These are phyloP conservation scores for Tribolium madens DNA, from an alignment of 1,140 invertebrate species.

Conservation along the genomic window DNA sequence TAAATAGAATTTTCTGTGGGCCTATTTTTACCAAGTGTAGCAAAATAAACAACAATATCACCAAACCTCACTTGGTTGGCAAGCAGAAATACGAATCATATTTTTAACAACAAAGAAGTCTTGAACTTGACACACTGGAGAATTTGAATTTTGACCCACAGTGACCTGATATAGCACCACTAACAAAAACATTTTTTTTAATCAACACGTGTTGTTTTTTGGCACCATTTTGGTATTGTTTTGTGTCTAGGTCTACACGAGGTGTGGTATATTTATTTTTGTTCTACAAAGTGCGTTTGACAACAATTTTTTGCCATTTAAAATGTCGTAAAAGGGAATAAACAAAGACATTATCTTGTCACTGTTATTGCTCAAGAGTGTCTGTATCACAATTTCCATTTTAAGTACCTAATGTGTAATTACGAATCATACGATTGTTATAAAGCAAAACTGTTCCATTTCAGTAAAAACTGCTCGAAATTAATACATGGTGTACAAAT, in stretches of 20 bases:
- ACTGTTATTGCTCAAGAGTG: not conserved
- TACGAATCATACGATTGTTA: not conserved
- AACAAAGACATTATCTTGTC: not conserved
- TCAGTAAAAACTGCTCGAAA: too few relatives aligned
- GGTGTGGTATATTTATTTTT: not conserved
- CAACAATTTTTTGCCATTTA: not conserved
- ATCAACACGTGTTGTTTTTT: not conserved
- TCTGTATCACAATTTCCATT: not conserved
- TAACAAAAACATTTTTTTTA: not conserved
- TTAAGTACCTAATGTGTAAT: not conserved
- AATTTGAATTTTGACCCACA: not conserved
- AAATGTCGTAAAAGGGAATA: not conserved
- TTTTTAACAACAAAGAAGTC: not conserved
- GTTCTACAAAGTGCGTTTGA: not conserved
- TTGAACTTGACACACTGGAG: not conserved
- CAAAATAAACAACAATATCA: too few relatives aligned
- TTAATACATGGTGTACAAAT: too few relatives aligned
- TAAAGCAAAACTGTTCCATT: not conserved
- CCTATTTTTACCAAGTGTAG: too few relatives aligned
- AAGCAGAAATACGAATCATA: too few relatives aligned
- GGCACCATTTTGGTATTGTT: not conserved
- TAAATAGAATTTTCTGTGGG: too few relatives aligned
- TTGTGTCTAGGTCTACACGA: not conserved
- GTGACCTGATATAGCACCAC: not conserved
- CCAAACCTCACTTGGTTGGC: too few relatives aligned